phyloP scores from a whole-genome alignment of 2,113 vertebrate species.

The Noturus placidus region DNA sequence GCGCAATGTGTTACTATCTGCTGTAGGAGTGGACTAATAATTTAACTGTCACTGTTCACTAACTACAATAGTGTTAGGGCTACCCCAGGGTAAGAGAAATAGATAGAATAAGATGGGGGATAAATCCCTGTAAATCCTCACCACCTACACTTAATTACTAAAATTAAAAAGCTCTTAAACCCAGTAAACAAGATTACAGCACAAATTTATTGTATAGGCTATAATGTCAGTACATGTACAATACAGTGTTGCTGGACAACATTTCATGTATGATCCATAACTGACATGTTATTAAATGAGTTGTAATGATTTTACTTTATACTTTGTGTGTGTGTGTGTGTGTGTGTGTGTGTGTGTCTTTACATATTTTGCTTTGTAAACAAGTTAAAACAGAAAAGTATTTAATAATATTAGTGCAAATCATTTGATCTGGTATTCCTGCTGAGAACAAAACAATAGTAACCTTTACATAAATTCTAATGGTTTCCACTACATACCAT shows the following conservation, averaged over 20 bases:
- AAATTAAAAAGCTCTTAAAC: constrained; percentile 29
- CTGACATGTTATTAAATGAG: neutral
- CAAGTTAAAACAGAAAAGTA: neutral
- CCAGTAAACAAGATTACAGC: neutral
- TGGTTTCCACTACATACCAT: too few species aligned
- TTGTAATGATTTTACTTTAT: neutral
- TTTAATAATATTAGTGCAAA: neutral
- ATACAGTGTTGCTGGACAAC: neutral
- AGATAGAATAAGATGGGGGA: constrained; percentile 38
- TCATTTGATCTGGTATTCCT: neutral
- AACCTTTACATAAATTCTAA: too few species aligned
- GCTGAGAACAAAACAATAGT: too few species aligned
- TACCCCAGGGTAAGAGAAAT: constrained; percentile 35
- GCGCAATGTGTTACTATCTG: neutral
- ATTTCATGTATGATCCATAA: neutral
- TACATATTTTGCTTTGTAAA: neutral
- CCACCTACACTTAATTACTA: constrained; percentile 40
- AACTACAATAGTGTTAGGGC: constrained; percentile 35
- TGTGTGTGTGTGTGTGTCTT: neutral
- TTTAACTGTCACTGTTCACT: constrained; percentile 30
- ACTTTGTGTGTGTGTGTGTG: neutral
- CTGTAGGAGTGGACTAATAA: neutral
- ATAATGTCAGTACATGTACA: neutral
- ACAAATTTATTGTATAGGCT: neutral
- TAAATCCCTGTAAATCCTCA: constrained; percentile 49